phyloP scores from a whole-genome alignment of 2,888 invertebrate genomes.

The Diploptera punctata region DNA sequence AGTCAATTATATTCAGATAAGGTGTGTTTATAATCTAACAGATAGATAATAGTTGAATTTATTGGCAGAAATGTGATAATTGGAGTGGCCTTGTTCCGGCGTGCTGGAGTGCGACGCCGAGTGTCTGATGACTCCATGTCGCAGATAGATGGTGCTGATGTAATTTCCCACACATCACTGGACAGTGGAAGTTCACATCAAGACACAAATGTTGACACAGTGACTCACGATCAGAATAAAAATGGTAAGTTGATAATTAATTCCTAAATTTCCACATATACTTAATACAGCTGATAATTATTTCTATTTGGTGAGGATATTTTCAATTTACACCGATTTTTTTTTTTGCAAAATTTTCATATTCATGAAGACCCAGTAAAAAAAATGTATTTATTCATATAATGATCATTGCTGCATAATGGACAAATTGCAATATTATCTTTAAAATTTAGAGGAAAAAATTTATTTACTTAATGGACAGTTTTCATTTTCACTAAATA shows the following conservation, averaged over 20 bases:
- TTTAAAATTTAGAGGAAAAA: too few relatives aligned
- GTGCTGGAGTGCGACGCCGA: slow-evolving; percentile 68
- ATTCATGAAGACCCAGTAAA: too few relatives aligned
- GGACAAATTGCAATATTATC: too few relatives aligned
- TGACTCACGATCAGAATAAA: not conserved
- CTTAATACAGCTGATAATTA: too few relatives aligned
- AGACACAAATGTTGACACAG: not conserved
- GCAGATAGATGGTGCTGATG: slow-evolving; percentile 47
- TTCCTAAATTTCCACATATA: too few relatives aligned
- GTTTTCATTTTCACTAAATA: too few relatives aligned
- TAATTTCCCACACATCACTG: slow-evolving; percentile 48
- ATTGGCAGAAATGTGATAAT: slow-evolving; percentile 74
- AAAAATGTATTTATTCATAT: too few relatives aligned
- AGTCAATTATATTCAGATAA: not conserved
- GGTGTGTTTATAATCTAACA: not conserved
- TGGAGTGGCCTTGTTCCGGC: slow-evolving; percentile 88
- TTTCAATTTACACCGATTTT: too few relatives aligned
- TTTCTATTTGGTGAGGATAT: too few relatives aligned
- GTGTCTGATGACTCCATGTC: slow-evolving; percentile 45
- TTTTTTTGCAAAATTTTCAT: too few relatives aligned
- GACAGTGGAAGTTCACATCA: slow-evolving; percentile 47
- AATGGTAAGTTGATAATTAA: not conserved
- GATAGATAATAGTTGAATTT: not conserved
- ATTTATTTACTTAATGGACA: too few relatives aligned
- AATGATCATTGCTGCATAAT: too few relatives aligned